phyloP scores from a whole-genome alignment of 2,888 invertebrate genomes.

The Pollenia amentaria region DNA sequence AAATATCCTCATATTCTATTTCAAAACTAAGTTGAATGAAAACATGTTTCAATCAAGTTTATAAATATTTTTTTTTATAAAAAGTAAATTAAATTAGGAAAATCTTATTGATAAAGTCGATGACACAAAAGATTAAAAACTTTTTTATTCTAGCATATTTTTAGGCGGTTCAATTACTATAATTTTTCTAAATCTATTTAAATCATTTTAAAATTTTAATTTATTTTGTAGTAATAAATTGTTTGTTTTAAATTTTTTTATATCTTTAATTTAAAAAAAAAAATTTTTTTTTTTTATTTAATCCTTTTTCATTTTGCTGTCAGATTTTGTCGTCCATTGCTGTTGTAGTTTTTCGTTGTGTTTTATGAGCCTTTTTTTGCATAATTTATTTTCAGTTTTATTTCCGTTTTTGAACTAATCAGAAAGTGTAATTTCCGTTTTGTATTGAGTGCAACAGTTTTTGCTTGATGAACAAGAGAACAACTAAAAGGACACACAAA shows the following conservation, averaged over 20 bases:
- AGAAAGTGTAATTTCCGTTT: conserved; percentile 85
- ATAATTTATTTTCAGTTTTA: conserved; percentile 85
- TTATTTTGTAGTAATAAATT: not conserved
- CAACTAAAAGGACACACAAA: not conserved
- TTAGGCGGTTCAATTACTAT: too few relatives aligned
- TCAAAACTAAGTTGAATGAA: conserved; percentile 45
- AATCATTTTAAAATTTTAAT: not conserved
- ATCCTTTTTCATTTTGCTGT: conserved; percentile 8
- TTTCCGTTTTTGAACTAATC: conserved; percentile 85
- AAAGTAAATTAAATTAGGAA: too few relatives aligned
- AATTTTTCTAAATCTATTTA: too few relatives aligned
- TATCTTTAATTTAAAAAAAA: not conserved
- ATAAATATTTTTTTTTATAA: not conserved
- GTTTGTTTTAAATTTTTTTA: not conserved
- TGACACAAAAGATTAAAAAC: too few relatives aligned
- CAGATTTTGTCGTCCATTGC: conserved; percentile 10
- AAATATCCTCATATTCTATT: not conserved
- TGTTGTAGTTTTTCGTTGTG: conserved; percentile 43
- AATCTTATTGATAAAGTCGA: too few relatives aligned
- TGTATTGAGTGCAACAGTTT: conserved; percentile 77
- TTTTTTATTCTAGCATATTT: not conserved
- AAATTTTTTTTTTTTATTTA: not conserved
- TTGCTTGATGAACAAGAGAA: conserved; percentile 35
- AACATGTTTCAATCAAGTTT: conserved; percentile 30
- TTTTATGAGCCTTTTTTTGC: conserved; percentile 76